phyloP scores from a whole-genome alignment of 2,888 invertebrate genomes.

The Lypha dubia region DNA sequence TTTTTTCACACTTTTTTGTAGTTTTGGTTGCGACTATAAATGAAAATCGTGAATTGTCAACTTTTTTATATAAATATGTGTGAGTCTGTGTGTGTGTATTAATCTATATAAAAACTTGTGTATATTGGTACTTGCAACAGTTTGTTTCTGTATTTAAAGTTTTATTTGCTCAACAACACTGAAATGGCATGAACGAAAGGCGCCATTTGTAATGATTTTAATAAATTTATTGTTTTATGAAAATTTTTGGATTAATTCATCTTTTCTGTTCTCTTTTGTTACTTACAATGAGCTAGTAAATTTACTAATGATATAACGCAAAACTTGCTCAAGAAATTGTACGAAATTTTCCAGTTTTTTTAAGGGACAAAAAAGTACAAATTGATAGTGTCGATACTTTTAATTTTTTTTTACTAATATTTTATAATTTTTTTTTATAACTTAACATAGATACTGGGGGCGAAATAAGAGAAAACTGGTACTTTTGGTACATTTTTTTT shows the following conservation, averaged over 20 bases:
- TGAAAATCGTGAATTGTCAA: slow-evolving; percentile 31
- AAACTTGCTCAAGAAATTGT: too few relatives aligned
- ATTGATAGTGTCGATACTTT: too few relatives aligned
- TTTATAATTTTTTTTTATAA: too few relatives aligned
- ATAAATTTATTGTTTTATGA: background rate
- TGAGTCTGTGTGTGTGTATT: background rate
- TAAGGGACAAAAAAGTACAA: too few relatives aligned
- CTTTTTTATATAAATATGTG: background rate
- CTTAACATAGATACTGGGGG: too few relatives aligned
- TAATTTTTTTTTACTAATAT: too few relatives aligned
- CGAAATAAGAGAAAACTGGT: too few relatives aligned
- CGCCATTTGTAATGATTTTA: slow-evolving; percentile 10
- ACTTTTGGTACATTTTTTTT: too few relatives aligned
- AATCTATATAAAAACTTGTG: background rate
- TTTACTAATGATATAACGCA: too few relatives aligned
- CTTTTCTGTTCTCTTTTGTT: too few relatives aligned
- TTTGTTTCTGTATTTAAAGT: background rate
- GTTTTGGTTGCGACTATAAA: slow-evolving; percentile 24
- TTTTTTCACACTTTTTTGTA: slow-evolving; percentile 18
- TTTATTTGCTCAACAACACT: slow-evolving; percentile 42
- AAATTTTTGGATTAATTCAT: background rate
- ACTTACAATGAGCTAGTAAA: too few relatives aligned
- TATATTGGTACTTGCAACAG: background rate
- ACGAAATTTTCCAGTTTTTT: too few relatives aligned
- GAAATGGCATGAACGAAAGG: background rate